Evolutionary conservation across 2,113 vertebrate species (phyloP).

Genomic region (Apteryx mantelli): DNA sequence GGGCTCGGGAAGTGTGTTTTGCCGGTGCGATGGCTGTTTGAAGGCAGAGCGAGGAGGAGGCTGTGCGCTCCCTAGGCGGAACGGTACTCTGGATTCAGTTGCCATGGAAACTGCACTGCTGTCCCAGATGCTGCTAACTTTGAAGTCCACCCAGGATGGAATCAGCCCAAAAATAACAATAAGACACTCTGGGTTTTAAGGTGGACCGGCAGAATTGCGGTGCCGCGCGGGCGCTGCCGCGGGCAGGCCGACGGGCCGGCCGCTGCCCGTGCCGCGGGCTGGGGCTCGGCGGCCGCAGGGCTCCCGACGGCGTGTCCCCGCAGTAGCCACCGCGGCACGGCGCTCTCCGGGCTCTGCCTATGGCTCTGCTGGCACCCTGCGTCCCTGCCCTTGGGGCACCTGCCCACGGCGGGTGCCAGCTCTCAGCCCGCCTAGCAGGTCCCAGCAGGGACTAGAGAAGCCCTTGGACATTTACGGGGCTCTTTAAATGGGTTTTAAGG

Average conservation of each 20-base stretch:
- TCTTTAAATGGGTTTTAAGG: neutral
- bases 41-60: constrained; percentile 61
- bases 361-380: neutral
- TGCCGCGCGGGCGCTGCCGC: rapidly evolving
- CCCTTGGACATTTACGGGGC: neutral
- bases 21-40: neutral
- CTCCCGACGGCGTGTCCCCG: neutral
- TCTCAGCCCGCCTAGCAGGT: neutral
- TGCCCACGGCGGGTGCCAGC: too few species aligned
- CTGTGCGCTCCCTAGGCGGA: constrained; percentile 71
- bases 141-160: constrained; percentile 79
- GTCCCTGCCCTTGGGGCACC: neutral
- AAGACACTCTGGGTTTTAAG: constrained; percentile 69
- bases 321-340: neutral
- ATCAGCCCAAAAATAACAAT: constrained; percentile 79
- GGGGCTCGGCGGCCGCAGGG: neutral
- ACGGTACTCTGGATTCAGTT: constrained; percentile 76
- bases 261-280: neutral
- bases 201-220: constrained; percentile 55
- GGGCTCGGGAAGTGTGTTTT: neutral
- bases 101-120: constrained; percentile 78
- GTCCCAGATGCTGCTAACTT: constrained; percentile 81
- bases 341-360: too few species aligned
- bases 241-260: too few species aligned
- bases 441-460: neutral